Base-by-base conservation (phyloP, 2,113 vertebrate genomes). In the Anarrhichthys ocellatus region DNA sequence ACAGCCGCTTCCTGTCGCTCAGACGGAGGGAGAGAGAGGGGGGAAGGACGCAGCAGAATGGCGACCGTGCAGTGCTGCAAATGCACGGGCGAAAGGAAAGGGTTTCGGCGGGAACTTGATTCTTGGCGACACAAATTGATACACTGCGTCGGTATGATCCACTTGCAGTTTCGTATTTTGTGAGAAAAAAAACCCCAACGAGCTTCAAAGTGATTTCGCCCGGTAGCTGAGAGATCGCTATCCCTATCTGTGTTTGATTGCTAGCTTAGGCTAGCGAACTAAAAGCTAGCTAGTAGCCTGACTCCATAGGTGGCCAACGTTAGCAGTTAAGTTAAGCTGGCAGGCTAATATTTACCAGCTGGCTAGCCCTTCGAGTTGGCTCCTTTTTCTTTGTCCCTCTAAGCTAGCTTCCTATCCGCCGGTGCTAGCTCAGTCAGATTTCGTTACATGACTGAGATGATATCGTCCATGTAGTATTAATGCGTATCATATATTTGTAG, bases 61-160 rank as follows among this genome's bases (percentile, higher is more conserved):
- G 97, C 97, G 97, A 96, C 96, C 95, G 95, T 95, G 87, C 97
- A 96, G 96, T 99, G 98, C 95, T 95, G 96, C 78, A 97, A 96
- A 94, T 99, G 97, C 95, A 97, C 97, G 95, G 96, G 96, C 91
- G 97, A 99, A 95, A 97, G 96, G 90, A 97, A 95, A 93, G 96
- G 97, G 91, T 97, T 97, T 96, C 96, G 97, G 96, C 97, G 97
- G 95, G 97, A 98, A 96, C 97, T 99, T 92, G 98, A 99, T 93
- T 97, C 97, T 50, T 99, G 98, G 98, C 96, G 98, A 92, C 95
- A 98, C 93, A 97, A 96, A 94, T 92, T 99, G 90, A 97, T 98
- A 91, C 97, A 98, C 95, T 98, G 97, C 95, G 96, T 99, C 92
- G 98, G 98, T 98, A 97, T 96, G 97, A 86, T 14, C 24, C 22